Evolutionary conservation across 2,888 invertebrate genomes (phyloP).

Genomic region (Tholera decimalis): DNA sequence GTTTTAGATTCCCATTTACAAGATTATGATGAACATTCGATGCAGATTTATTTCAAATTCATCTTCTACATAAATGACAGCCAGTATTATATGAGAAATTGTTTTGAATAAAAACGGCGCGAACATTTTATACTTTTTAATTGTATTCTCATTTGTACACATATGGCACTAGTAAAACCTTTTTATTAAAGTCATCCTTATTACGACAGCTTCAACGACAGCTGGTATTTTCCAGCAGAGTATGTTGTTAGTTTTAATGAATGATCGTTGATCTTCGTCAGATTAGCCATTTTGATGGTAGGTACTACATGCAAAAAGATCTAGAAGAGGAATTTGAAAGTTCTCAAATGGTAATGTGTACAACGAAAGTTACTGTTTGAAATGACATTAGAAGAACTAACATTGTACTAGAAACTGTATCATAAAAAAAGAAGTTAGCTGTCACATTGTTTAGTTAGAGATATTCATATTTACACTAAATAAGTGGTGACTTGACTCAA

Average conservation of each 20-base stretch:
- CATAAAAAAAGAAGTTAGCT: not conserved
- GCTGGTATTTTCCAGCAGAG: not conserved
- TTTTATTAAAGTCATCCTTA: not conserved
- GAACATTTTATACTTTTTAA: not conserved
- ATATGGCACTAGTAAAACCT: not conserved
- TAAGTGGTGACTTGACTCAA: not conserved
- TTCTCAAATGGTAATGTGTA: constrained; percentile 8
- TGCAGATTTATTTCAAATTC: constrained; percentile 38
- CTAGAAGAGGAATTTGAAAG: constrained; percentile 52
- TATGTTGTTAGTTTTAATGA: constrained; percentile 37
- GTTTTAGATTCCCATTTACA: constrained; percentile 44
- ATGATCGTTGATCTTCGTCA: constrained; percentile 11
- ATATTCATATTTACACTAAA: constrained; percentile 20
- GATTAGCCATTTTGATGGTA: not conserved
- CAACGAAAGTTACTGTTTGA: constrained; percentile 10
- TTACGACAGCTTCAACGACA: constrained; percentile 8
- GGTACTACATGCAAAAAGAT: constrained; percentile 23
- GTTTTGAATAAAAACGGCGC: not conserved
- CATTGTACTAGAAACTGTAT: not conserved
- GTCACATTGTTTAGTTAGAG: not conserved
- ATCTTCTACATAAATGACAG: constrained; percentile 27
- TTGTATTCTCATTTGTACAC: not conserved
- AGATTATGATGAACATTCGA: constrained; percentile 23
- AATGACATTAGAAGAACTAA: not conserved
- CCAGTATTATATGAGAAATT: not conserved